A percentile compares a stretch with the other conserved stretches of the same genome.
Conservation (phyloP, 2,797 vertebrate species). For the Chiloscyllium punctatum region DNA sequence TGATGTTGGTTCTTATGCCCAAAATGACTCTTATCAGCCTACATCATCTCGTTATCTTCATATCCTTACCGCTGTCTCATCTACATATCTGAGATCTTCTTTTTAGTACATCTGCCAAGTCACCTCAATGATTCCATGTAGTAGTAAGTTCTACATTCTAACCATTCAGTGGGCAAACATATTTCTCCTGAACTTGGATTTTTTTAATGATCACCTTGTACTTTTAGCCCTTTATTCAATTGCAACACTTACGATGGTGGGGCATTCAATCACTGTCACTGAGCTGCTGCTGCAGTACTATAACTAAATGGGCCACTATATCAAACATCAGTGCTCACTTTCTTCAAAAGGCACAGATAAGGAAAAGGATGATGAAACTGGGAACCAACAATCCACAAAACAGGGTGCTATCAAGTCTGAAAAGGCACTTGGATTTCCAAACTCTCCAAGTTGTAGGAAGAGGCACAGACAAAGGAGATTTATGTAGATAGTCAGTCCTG, state of each 20-base stretch:
- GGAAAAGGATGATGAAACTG: background rate
- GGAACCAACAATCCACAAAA: too few species aligned
- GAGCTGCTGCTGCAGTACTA: background rate
- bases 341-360: background rate
- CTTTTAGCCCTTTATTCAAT: background rate
- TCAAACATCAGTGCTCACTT: background rate
- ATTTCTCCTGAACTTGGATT: background rate
- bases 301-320: background rate
- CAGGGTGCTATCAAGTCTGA: background rate
- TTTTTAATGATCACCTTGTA: background rate
- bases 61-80: background rate
- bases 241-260: background rate
- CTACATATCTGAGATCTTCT: background rate
- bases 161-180: background rate
- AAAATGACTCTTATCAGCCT: background rate
- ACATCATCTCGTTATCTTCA: background rate
- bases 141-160: background rate
- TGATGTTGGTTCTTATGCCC: background rate
- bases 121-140: background rate
- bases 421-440: background rate
- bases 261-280: background rate
- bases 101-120: background rate
- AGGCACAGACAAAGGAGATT: background rate
- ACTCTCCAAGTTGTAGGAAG: background rate
- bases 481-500: background rate